Base-by-base conservation (phyloP, 2,888 invertebrate genomes). In the Ophion ellenae region DNA sequence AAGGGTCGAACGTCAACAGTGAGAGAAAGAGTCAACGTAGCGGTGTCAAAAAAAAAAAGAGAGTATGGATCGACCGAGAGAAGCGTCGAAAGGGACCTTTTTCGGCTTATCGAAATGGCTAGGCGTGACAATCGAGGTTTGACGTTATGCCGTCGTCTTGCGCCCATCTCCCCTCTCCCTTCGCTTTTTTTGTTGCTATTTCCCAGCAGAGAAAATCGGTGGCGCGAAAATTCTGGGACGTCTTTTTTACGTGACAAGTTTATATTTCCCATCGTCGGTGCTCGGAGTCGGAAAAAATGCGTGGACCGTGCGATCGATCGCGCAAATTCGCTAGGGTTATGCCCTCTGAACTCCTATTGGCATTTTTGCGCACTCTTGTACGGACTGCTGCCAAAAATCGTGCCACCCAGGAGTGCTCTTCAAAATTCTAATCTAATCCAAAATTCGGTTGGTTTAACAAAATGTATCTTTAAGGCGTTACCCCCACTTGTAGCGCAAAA, bases 41-140 rank as follows among this genome's bases (percentile, higher is more conserved):
- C 20, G 53, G 53, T 32, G 32, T 36, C 36, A 76, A 67, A 69
- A 70, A 59, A 70, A 75, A 73, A 64, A 70, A 74, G 67, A 36
- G 14, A 81, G 63, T 64, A 47, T 45, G 36, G 45, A 40, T 40
- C 40, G 79, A 82, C 53, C 64, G 73, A 53, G 70, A 36, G 70
- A 78, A 79, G 64, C 73, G 76, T 71, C 66, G 82, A 75, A 73
- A 80, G 76, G 70, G 71, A 47, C 76, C 79, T 70, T 73, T 78
- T 73, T 36, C 59, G 79, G 82, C 66, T 83, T 82, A 85, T 83
- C 82, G 79, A 67, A 80, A 85, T 80, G 28, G 79, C 79, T 80
- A 71, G 79, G 59, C 79, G 66, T 63, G 82, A 79, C 76, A 76
- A 59, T 66, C 66, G 64, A 66, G 57, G 40, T 64, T 63, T 24